A percentile compares a stretch with the other conserved stretches of the same genome.
phyloP scores from a whole-genome alignment of 1,140 invertebrate genomes.

The Drosophila chauvacae region DNA sequence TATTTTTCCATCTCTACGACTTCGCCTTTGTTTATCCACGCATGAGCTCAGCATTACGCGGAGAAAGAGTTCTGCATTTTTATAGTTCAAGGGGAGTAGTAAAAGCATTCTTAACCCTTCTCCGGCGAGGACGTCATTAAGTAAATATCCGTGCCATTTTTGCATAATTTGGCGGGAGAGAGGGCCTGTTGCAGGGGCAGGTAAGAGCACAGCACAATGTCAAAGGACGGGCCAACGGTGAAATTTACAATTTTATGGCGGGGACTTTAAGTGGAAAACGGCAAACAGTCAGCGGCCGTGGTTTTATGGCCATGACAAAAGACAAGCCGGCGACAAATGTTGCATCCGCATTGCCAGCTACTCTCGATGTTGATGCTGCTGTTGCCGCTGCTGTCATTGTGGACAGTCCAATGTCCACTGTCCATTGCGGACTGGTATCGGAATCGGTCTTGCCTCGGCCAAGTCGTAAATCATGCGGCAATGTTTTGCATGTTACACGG shows the following conservation, averaged over 20 bases:
- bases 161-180: slow-evolving; percentile 34
- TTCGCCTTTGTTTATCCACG: slow-evolving; percentile 61
- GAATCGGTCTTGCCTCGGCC: slow-evolving; percentile 30
- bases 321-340: slow-evolving; percentile 54
- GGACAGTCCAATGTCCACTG: not conserved
- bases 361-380: slow-evolving; percentile 33
- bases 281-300: slow-evolving; percentile 46
- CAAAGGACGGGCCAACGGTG: slow-evolving; percentile 72
- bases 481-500: slow-evolving; percentile 70
- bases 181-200: slow-evolving; percentile 16
- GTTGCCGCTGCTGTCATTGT: slow-evolving; percentile 15
- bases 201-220: slow-evolving; percentile 38
- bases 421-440: not conserved
- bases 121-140: slow-evolving; percentile 38
- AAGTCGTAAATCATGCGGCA: slow-evolving; percentile 65
- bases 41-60: slow-evolving; percentile 63
- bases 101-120: slow-evolving; percentile 49
- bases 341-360: slow-evolving; percentile 59
- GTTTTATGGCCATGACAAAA: slow-evolving; percentile 78
- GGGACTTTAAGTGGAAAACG: slow-evolving; percentile 71
- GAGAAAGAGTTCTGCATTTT: slow-evolving; percentile 35
- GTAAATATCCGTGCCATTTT: slow-evolving; percentile 43
- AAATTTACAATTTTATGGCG: slow-evolving; percentile 71
- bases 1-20: slow-evolving; percentile 3
- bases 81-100: slow-evolving; percentile 50